These are phyloP conservation scores for Coenobita brevimanus DNA, from an alignment of 1,140 invertebrate genomes.

Conservation along the genomic window DNA sequence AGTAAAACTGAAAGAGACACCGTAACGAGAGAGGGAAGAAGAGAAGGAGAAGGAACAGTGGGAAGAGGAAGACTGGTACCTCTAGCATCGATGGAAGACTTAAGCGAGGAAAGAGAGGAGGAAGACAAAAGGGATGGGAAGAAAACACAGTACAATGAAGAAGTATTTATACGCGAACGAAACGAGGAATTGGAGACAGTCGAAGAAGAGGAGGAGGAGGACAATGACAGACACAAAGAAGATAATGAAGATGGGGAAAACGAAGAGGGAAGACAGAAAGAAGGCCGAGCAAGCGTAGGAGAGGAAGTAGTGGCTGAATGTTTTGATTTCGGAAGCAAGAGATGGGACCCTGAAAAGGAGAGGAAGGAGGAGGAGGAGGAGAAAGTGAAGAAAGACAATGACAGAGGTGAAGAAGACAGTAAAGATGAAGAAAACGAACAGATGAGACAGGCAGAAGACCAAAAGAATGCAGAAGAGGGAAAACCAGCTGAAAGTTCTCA, in stretches of 20 bases:
- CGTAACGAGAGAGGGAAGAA: neutral
- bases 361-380: neutral
- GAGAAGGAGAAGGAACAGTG: neutral
- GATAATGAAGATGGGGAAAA: neutral
- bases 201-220: neutral
- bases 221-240: neutral
- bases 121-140: neutral
- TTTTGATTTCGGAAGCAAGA: neutral
- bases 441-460: neutral
- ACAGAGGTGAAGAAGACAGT: neutral
- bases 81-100: conserved; percentile 18
- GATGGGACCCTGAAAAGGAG: neutral
- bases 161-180: neutral
- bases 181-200: neutral
- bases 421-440: neutral
- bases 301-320: neutral
- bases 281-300: neutral
- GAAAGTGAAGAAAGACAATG: neutral
- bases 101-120: neutral
- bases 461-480: neutral
- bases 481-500: neutral
- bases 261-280: neutral
- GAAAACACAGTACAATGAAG: neutral
- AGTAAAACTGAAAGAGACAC: neutral
- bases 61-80: neutral